phyloP scores from a whole-genome alignment of 2,888 invertebrate species.

The Leptodirus hochenwartii region DNA sequence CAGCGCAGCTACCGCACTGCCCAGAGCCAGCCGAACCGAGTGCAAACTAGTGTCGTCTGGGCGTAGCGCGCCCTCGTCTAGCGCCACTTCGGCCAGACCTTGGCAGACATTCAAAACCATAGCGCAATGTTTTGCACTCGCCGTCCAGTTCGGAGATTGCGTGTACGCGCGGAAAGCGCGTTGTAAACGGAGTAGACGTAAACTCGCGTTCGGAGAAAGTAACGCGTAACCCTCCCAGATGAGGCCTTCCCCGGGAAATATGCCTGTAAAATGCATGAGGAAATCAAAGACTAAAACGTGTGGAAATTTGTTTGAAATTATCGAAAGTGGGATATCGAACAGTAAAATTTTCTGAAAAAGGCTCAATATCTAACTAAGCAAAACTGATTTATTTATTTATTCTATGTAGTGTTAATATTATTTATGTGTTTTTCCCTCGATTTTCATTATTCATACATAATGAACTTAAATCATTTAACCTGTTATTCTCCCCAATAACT shows the following conservation, averaged over 20 bases:
- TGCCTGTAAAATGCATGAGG: too few species aligned
- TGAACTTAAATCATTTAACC: too few species aligned
- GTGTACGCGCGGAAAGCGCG: conserved; percentile 55
- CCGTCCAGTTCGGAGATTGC: conserved; percentile 45
- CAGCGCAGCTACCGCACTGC: conserved; percentile 23
- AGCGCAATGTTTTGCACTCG: conserved; percentile 36
- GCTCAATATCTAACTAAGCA: too few species aligned
- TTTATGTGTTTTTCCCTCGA: too few species aligned
- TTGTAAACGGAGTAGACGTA: conserved; percentile 53
- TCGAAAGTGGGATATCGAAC: too few species aligned
- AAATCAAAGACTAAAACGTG: too few species aligned
- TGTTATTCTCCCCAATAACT: conserved; percentile 61
- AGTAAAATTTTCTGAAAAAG: too few species aligned
- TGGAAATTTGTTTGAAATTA: too few species aligned
- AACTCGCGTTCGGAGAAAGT: conserved; percentile 38
- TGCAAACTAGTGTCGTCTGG: conserved; percentile 19
- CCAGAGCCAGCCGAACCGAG: conserved; percentile 21
- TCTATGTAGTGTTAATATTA: too few species aligned
- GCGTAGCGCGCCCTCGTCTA: conserved; percentile 27
- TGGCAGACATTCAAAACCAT: conserved; percentile 44
- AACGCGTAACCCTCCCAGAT: conserved; percentile 73
- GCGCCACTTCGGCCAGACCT: conserved; percentile 37
- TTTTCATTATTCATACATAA: too few species aligned
- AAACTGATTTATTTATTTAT: too few species aligned
- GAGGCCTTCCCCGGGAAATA: conserved; percentile 48